phyloP scores from a whole-genome alignment of 1,140 invertebrate species.

The Drosophila nannoptera region DNA sequence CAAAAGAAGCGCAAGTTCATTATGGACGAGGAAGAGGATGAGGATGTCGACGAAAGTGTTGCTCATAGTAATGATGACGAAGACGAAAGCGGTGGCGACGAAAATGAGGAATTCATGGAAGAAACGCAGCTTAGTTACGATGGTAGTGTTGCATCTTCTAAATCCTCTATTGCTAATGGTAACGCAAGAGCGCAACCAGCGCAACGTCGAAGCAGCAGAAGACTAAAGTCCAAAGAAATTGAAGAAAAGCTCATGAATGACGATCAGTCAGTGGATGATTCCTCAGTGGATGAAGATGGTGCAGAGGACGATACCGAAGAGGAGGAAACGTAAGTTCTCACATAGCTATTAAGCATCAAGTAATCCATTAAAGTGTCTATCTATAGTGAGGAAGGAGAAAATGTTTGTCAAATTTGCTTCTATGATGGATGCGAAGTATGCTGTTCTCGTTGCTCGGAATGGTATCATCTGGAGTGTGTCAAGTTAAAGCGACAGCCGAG shows the following conservation, averaged over 20 bases:
- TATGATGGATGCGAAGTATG: conserved; percentile 70
- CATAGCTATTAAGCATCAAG: not conserved
- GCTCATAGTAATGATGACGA: conserved; percentile 17
- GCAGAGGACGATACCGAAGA: conserved; percentile 73
- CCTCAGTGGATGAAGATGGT: conserved; percentile 12
- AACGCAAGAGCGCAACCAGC: conserved; percentile 9
- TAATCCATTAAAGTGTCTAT: not conserved
- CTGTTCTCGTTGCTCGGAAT: conserved; percentile 56
- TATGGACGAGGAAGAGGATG: conserved; percentile 58
- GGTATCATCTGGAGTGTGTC: conserved; percentile 69
- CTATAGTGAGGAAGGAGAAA: conserved; percentile 53
- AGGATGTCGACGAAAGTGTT: conserved; percentile 64
- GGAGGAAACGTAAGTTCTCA: conserved; percentile 49
- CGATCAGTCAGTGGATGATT: conserved; percentile 16
- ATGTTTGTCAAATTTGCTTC: conserved; percentile 60
- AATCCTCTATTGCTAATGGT: conserved; percentile 29
- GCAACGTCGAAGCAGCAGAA: conserved; percentile 30
- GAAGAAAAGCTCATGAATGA: conserved; percentile 70
- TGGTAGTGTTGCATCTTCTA: conserved; percentile 30
- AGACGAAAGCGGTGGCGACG: conserved; percentile 46
- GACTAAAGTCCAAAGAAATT: conserved; percentile 58
- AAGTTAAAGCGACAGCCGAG: conserved; percentile 61
- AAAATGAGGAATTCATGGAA: conserved; percentile 7
- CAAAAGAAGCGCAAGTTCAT: conserved; percentile 64
- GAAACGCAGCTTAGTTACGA: conserved; percentile 6